Conservation (phyloP, 2,888 invertebrate species). For the Koerneria pararmatus region DNA sequence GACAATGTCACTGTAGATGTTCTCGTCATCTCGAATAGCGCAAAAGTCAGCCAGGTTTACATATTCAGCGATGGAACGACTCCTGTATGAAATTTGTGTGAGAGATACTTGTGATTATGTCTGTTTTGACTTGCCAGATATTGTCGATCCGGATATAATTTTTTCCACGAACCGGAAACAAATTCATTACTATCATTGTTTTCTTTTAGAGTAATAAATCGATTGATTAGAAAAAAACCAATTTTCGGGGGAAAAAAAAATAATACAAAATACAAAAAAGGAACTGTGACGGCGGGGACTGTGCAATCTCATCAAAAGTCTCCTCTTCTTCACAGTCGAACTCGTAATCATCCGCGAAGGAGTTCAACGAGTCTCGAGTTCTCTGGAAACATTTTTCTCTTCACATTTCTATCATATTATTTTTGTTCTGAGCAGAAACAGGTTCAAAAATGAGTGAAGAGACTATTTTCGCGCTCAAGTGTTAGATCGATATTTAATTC, state of each 20-base stretch:
- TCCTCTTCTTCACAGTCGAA: slow-evolving; percentile 53
- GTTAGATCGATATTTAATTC: no score
- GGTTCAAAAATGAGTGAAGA: no score
- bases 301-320: slow-evolving; percentile 43
- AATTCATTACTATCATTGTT: slow-evolving; percentile 18
- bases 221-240: no score
- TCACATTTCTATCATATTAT: no score
- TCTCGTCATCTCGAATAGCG: slow-evolving; percentile 44
- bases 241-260: no score
- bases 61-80: slow-evolving; percentile 37
- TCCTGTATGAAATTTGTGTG: background rate
- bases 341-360: slow-evolving; percentile 51
- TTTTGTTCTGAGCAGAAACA: no score
- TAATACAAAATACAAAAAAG: no score
- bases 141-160: slow-evolving; percentile 1
- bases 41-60: slow-evolving; percentile 52
- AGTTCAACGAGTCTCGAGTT: slow-evolving; percentile 50
- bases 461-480: no score
- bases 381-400: slow-evolving; percentile 29
- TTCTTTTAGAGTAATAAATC: no score
- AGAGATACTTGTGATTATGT: background rate
- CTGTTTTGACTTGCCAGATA: slow-evolving; percentile 14
- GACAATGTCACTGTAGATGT: slow-evolving; percentile 46
- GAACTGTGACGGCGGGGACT: background rate
- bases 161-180: no score